Evolutionary conservation across 2,888 invertebrate genomes (phyloP).

Genomic region (Poecilobothrus nobilitatus): DNA sequence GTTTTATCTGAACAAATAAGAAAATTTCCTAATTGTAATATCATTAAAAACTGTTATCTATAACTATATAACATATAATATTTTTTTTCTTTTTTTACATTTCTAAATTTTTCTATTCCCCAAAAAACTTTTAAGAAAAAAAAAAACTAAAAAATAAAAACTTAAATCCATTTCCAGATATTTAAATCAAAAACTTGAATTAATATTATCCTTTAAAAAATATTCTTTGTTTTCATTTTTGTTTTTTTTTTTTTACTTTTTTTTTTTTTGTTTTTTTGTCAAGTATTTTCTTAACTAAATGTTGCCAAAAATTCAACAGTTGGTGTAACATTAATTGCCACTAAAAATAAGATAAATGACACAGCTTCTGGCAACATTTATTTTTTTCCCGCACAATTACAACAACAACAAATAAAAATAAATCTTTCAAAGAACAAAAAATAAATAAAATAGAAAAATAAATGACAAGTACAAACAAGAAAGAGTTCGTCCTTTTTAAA

Average conservation of each 20-base stretch:
- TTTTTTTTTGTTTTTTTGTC: neutral
- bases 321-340: slow-evolving; percentile 8
- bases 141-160: too few species aligned
- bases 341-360: slow-evolving; percentile 10
- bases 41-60: too few species aligned
- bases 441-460: neutral
- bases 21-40: too few species aligned
- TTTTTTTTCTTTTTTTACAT: too few species aligned
- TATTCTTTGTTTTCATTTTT: neutral
- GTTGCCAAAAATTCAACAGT: slow-evolving; percentile 10
- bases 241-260: neutral
- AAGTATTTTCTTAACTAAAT: neutral
- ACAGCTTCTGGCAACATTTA: slow-evolving; percentile 6
- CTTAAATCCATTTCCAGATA: neutral
- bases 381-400: neutral
- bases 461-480: too few species aligned
- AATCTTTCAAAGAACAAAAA: neutral
- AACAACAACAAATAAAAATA: neutral
- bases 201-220: neutral
- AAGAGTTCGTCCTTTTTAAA: neutral
- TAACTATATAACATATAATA: too few species aligned
- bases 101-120: too few species aligned
- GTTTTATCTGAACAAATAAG: too few species aligned
- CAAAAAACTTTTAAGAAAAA: too few species aligned
- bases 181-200: neutral